Evolutionary conservation across 2,797 vertebrate species (phyloP).

Genomic region (Micromesistius poutassou): DNA sequence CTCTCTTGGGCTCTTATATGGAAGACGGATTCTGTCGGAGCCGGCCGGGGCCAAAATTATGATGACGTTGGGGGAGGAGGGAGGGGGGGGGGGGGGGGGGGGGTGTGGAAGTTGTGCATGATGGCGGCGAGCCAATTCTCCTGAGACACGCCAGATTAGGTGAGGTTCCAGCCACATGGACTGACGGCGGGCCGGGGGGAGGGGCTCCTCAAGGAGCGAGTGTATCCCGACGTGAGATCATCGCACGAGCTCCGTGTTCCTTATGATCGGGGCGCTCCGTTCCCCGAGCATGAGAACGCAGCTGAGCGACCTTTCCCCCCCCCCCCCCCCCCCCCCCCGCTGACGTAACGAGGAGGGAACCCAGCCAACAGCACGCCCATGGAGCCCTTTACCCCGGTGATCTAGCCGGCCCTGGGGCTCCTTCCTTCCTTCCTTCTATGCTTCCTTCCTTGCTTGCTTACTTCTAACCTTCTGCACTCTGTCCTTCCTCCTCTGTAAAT

Average conservation of each 20-base stretch:
- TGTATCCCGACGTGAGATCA: conserved; percentile 49
- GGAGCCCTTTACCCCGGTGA: conserved; percentile 19
- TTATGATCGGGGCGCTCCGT: not conserved
- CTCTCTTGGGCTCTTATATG: conserved; percentile 57
- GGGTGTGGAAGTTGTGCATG: conserved; percentile 10
- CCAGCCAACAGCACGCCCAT: conserved; percentile 23
- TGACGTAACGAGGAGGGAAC: conserved; percentile 42
- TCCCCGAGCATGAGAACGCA: conserved; percentile 34
- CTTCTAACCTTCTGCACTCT: conserved; percentile 11
- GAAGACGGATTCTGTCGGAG: conserved; percentile 25
- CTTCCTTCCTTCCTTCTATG: too few species aligned
- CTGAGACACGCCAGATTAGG: conserved; percentile 44
- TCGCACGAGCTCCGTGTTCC: conserved; percentile 25
- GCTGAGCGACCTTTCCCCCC: not conserved
- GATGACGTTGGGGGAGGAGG: not conserved
- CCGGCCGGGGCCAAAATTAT: not conserved
- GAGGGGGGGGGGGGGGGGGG: conserved; percentile 7
- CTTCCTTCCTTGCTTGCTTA: not conserved
- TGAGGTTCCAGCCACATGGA: conserved; percentile 37
- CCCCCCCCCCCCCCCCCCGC: not conserved
- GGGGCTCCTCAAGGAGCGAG: conserved; percentile 7
- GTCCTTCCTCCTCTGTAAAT: conserved; percentile 5
- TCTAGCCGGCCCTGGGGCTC: conserved; percentile 9
- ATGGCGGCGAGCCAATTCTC: conserved; percentile 28
- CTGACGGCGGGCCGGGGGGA: not conserved